These are phyloP conservation scores for Apamea monoglypha DNA, from an alignment of 2,888 invertebrate genomes.

Conservation along the genomic window DNA sequence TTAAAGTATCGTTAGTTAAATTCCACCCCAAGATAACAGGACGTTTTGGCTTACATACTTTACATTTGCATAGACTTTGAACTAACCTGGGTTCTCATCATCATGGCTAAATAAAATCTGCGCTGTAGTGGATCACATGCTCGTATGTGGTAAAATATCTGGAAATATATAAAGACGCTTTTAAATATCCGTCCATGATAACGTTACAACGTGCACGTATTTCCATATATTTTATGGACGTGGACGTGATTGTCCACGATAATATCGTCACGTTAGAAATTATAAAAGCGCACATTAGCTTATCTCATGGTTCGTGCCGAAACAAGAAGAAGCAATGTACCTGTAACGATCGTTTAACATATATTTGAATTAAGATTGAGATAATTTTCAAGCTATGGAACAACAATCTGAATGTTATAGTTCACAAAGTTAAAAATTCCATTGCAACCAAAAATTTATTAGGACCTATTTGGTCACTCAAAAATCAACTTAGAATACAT, in stretches of 20 bases:
- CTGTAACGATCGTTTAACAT: too few relatives aligned
- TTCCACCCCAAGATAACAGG: neutral
- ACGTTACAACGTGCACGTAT: neutral
- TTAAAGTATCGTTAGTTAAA: neutral
- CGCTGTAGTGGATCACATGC: constrained; percentile 86
- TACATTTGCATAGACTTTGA: neutral
- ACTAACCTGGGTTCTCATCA: constrained; percentile 82
- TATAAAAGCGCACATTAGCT: too few relatives aligned
- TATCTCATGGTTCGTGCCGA: too few relatives aligned
- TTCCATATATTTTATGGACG: neutral
- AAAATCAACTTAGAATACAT: too few relatives aligned
- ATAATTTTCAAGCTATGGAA: neutral
- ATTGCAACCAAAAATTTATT: too few relatives aligned
- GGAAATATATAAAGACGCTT: neutral
- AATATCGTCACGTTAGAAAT: too few relatives aligned
- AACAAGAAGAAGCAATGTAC: too few relatives aligned
- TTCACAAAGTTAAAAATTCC: too few relatives aligned
- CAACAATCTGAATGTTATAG: neutral
- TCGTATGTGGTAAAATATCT: constrained; percentile 84
- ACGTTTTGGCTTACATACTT: too few relatives aligned
- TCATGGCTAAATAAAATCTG: constrained; percentile 83
- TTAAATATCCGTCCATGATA: neutral
- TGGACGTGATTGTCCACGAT: too few relatives aligned
- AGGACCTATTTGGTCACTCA: too few relatives aligned
- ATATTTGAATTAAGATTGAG: too few relatives aligned